Conservation (phyloP, 2,888 invertebrate genomes). For the Philonicus albiceps region DNA sequence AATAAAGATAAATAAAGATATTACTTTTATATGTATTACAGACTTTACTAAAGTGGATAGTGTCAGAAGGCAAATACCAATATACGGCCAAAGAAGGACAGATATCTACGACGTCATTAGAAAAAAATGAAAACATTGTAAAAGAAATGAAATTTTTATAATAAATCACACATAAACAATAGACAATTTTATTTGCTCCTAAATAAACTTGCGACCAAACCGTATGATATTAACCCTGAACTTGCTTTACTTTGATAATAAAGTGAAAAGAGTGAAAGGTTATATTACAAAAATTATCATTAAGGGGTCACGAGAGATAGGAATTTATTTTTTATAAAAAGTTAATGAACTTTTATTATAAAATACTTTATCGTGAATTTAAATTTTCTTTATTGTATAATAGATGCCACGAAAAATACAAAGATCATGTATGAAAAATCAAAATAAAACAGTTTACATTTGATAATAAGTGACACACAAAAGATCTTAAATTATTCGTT, state of each 20-base stretch:
- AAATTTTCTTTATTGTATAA: not conserved
- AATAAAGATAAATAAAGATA: not conserved
- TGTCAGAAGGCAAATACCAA: slow-evolving; percentile 84
- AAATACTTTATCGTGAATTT: not conserved
- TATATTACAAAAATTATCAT: not conserved
- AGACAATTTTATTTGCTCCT: not conserved
- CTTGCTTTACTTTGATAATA: not conserved
- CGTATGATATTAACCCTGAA: not conserved
- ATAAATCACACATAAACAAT: not conserved
- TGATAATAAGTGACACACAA: no score
- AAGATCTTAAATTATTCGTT: not conserved
- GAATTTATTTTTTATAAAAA: not conserved
- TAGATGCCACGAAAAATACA: not conserved
- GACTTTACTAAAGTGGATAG: slow-evolving; percentile 77
- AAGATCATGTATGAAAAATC: not conserved
- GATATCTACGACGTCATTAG: slow-evolving; percentile 73
- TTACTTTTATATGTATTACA: slow-evolving; percentile 56
- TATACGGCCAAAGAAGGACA: slow-evolving; percentile 74
- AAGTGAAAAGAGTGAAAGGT: not conserved
- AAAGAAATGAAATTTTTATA: not conserved
- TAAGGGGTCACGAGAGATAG: not conserved
- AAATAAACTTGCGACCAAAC: not conserved
- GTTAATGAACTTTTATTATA: not conserved
- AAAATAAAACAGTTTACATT: not conserved
- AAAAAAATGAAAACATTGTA: not conserved